These are phyloP conservation scores for Caenorhabditis remanei DNA, from an alignment of 1,140 invertebrate species.

Conservation along the genomic window DNA sequence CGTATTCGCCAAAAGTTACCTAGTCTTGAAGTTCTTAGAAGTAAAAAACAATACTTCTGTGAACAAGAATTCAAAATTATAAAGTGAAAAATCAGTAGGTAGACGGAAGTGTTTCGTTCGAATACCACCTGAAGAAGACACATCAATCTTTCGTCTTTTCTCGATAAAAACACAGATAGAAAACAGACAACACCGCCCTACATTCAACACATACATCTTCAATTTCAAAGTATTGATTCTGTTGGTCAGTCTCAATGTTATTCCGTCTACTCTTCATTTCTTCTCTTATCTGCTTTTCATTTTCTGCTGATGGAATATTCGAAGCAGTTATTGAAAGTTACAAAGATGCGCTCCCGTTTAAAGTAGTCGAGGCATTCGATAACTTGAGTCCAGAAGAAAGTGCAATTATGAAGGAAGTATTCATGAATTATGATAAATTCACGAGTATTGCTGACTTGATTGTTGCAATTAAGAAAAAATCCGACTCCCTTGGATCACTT, in stretches of 20 bases:
- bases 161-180: slow-evolving; percentile 6
- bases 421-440: slow-evolving; percentile 50
- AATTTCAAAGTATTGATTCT: slow-evolving; percentile 3
- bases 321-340: slow-evolving; percentile 47
- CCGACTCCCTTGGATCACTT: slow-evolving; percentile 28
- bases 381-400: slow-evolving; percentile 46
- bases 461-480: slow-evolving; percentile 47
- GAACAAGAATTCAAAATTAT: neutral
- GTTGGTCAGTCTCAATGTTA: neutral
- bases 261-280: neutral
- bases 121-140: neutral
- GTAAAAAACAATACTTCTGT: no score
- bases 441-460: slow-evolving; percentile 47
- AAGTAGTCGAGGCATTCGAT: slow-evolving; percentile 37
- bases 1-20: no score
- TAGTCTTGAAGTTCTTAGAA: no score
- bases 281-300: neutral
- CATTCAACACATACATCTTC: slow-evolving; percentile 5
- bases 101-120: no score
- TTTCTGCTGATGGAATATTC: slow-evolving; percentile 48
- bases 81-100: no score
- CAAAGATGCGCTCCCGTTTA: slow-evolving; percentile 34
- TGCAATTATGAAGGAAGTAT: slow-evolving; percentile 44
- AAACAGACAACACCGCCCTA: slow-evolving; percentile 22
- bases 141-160: slow-evolving; percentile 4